These are phyloP conservation scores for Platysteira castanea DNA, from an alignment of 2,113 vertebrate genomes.

Conservation along the genomic window DNA sequence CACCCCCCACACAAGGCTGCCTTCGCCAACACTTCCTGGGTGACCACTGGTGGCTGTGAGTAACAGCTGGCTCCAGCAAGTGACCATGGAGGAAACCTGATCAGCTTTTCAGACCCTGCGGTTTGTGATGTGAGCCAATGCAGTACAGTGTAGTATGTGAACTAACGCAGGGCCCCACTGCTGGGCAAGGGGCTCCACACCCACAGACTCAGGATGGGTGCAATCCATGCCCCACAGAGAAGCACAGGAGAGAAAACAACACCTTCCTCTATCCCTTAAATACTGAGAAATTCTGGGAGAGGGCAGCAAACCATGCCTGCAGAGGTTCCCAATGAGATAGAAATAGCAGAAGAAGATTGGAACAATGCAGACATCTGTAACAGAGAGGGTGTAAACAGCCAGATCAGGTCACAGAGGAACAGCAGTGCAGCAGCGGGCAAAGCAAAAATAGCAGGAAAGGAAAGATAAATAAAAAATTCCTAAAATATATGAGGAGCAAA, in stretches of 20 bases:
- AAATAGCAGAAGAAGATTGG: neutral
- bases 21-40: neutral
- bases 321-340: neutral
- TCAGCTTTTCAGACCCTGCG: neutral
- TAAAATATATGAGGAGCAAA: slow-evolving; percentile 53
- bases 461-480: slow-evolving; percentile 57
- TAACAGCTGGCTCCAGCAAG: neutral
- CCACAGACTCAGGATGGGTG: neutral
- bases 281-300: neutral
- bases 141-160: neutral
- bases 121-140: neutral
- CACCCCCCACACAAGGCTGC: neutral
- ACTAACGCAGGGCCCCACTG: neutral
- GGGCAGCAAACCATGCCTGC: neutral
- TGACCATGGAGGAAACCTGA: neutral
- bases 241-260: neutral
- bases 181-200: neutral
- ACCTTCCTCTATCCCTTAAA: neutral
- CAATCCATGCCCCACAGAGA: neutral
- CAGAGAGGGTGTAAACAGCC: neutral
- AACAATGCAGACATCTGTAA: neutral
- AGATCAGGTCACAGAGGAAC: neutral
- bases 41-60: neutral
- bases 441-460: slow-evolving; percentile 57
- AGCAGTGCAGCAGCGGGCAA: neutral